These are phyloP conservation scores for Ephydatia muelleri DNA, from an alignment of 37 sponge, comb jelly and placozoan species.

Conservation along the genomic window DNA sequence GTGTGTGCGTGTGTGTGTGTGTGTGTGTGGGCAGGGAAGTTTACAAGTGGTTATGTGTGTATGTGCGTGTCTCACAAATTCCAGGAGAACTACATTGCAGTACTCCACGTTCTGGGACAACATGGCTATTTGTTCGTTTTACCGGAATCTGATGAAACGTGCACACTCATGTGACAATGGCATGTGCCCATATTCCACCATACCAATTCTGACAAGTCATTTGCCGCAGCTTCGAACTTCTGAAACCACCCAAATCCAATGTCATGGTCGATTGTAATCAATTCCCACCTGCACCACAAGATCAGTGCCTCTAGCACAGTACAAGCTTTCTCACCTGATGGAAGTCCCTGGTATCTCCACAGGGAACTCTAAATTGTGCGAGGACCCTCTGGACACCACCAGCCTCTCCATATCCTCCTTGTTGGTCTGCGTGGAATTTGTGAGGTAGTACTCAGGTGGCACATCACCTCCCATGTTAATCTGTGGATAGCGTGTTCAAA, in stretches of 20 bases:
- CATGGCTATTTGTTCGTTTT: slow-evolving; percentile 47
- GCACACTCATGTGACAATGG: background rate
- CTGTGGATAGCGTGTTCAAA: no score
- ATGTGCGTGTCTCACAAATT: slow-evolving; percentile 60
- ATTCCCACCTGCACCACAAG: slow-evolving; percentile 65
- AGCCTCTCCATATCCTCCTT: slow-evolving; percentile 59
- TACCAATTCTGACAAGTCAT: slow-evolving; percentile 37
- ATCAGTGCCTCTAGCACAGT: no score
- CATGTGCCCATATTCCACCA: background rate
- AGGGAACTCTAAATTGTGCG: slow-evolving; percentile 7
- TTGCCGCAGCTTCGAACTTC: slow-evolving; percentile 14
- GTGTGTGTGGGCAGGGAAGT: no score
- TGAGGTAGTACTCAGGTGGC: slow-evolving; percentile 49
- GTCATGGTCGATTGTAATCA: slow-evolving; percentile 64
- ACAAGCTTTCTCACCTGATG: slow-evolving; percentile 3
- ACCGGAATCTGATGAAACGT: slow-evolving; percentile 30
- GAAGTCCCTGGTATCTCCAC: slow-evolving; percentile 8
- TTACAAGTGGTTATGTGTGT: no score
- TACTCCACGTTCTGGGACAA: slow-evolving; percentile 60
- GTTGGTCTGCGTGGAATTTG: slow-evolving; percentile 38
- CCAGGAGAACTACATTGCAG: slow-evolving; percentile 57
- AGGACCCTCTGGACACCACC: slow-evolving; percentile 39
- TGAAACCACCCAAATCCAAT: slow-evolving; percentile 70
- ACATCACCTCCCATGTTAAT: slow-evolving; percentile 53
- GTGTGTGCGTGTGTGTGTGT: no score